phyloP scores from a whole-genome alignment of 2,113 vertebrate species.

The Phainopepla nitens region DNA sequence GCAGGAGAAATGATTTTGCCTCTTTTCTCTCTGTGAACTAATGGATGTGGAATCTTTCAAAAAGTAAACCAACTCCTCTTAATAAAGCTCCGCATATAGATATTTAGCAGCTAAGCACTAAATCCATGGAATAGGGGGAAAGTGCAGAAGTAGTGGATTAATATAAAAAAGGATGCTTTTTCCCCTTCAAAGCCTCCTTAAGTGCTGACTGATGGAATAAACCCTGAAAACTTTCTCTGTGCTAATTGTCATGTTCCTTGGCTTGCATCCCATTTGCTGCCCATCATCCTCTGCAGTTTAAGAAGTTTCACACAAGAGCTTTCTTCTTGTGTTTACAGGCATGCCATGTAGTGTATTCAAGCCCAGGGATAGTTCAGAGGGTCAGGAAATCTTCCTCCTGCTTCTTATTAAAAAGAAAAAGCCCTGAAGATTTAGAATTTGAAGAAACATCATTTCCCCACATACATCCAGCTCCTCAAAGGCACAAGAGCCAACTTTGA shows the following conservation, averaged over 20 bases:
- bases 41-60: constrained; percentile 41
- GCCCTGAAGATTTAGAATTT: constrained; percentile 29
- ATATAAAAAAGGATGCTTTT: constrained; percentile 57
- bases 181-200: constrained; percentile 58
- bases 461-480: constrained; percentile 25
- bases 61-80: constrained; percentile 50
- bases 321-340: constrained; percentile 50
- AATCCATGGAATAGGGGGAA: constrained; percentile 41
- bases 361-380: constrained; percentile 29
- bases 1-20: background rate
- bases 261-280: constrained; percentile 40
- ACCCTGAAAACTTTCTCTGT: constrained; percentile 59
- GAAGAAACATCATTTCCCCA: background rate
- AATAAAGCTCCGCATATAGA: constrained; percentile 52
- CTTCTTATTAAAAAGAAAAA: background rate
- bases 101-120: constrained; percentile 60
- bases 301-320: constrained; percentile 59
- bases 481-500: constrained; percentile 17
- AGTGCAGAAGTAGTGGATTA: constrained; percentile 60
- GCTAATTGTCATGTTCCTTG: constrained; percentile 59
- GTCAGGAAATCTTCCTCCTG: constrained; percentile 50
- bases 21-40: constrained; percentile 35
- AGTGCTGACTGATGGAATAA: constrained; percentile 67
- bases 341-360: constrained; percentile 23
- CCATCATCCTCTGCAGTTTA: constrained; percentile 34